Evolutionary conservation across 2,888 invertebrate species (phyloP), one percentile per base, ranked within the genome.

Genomic region (Doris montereyensis): DNA sequence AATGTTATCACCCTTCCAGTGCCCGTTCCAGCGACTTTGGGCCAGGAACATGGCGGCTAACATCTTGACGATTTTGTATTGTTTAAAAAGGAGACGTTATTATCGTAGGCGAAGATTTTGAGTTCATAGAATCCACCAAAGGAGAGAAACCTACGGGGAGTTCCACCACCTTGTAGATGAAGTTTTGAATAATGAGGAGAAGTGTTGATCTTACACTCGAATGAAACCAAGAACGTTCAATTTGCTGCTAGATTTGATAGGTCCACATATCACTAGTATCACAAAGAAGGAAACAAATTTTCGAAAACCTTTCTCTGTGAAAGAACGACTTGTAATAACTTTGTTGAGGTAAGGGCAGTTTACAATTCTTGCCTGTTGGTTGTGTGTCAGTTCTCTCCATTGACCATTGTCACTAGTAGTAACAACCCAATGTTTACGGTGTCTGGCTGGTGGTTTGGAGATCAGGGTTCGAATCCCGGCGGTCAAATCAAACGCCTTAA

Each of bases 21-120:
- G 70, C 70, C 70, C 70, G 70, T 70, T 70, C 70, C 70, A 70
- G 70, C 34, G 32, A 30, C 1, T 30, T 2, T n/a, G 10, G 21
- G 30, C 3, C 1, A 24, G 32, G 24, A 32, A 70, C 70, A 34
- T 70, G 70, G 30, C 10, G 1, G 70, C 70, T n/a, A 34, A 70
- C 32, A 32, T 70, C 30, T 70, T 70, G 34, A 70, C 70, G 1
- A 17, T 70, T 70, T 32, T 70, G 30, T 70, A 70, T n/a, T 70
- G 70, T 70, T 34, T 70, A 70, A 70, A 70, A 70, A 28, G 24
- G 30, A 70, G 24, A 70, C 70, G 32, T 32, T 3, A 2, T 32
- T 70, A 34, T 70, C 2, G 70, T 13, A 70, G 34, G 70, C 70
- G 70, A 70, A 70, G 70, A 70, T 70, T n/a, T 32, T 70, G 70